Evolutionary conservation across 1,140 invertebrate species (phyloP), one percentile per base, ranked within the genome.

Genomic region (Drosophila burlai): DNA sequence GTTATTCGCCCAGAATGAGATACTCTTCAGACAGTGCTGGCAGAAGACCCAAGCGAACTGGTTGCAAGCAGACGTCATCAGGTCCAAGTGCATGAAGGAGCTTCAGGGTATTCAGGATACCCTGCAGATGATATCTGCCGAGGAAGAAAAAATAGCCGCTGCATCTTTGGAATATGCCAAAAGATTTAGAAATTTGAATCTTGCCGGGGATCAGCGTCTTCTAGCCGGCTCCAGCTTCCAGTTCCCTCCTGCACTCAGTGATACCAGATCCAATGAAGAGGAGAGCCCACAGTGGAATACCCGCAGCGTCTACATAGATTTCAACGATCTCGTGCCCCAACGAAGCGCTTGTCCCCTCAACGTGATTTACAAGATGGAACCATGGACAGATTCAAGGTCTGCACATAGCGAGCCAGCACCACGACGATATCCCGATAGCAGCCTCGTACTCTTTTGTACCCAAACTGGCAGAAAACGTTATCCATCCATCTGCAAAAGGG

Each of bases 391-490:
- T 26, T 16, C 46, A 4, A 16, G 13, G 2, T 24, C 45, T 4
- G 1, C 6, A 8, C 0, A 4, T 15, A 13, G 1, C 3, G 46
- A 16, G 13, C 24, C 16, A 7, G 50, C 15, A 8, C 6, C 50
- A 1, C 52, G 2, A 24, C 34, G 0, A 24, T 4, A 16, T 24
- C 9, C 15, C 4, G 34, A 5, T 24, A 9, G 0, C 21, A n/a
- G 2, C 2, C 0, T 6, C 9, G 36, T 40, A 10, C n/a, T 5
- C 4, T 66, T 26, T 21, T 63, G 58, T 2, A 66, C 16, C 8
- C 2, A n/a, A 36, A 45, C 40, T 18, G 40, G 58, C 15, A 34
- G 6, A 9, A 63, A 63, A 21, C 63, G 58, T 18, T 63, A 9
- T 62, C 8, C 29, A 1, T 11, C 15, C 55, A 11, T 26, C 5